Base-by-base conservation (phyloP, 2,797 vertebrate genomes). In the Pyrocephalus nanus region DNA sequence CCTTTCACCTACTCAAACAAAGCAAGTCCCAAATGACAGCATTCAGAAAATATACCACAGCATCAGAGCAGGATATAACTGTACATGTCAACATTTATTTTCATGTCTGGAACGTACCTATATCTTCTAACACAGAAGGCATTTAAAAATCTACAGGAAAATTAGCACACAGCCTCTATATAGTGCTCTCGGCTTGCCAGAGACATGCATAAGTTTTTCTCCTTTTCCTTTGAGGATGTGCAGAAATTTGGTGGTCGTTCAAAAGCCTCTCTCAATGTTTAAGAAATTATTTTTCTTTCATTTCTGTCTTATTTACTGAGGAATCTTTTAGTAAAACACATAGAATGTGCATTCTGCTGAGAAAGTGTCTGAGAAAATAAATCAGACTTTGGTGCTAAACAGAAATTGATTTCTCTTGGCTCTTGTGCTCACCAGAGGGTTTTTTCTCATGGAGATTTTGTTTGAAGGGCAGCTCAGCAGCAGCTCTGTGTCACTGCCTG, bases 371-470 rank as follows among this genome's bases (percentile, higher is more conserved):
- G 58, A 53, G 71, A 85, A 91, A 91, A 91, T 74, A 80, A 87
- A 94, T 65, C 61, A 66, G 66, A 38, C 50, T 32, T 57, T 26
- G 73, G 90, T 32, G 11, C 40, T 55, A 34, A 92, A 62, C 29
- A 80, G 73, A 80, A 61, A 62, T 79, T 27, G 45, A 50, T 86
- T 93, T 55, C 76, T 87, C 91, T 83, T 71, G 90, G 92, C 84
- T 86, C 30, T 55, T 67, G 45, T 36, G 26, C 53, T 88, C 42
- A 58, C n/a, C 61, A 42, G 61, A 54, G 66, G 27, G 42, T 11
- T 91, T 90, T 72, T 93, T 86, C 92, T 91, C 93, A 82, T 43
- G 73, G 53, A 71, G 81, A 29, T 67, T 74, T 81, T 51, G 69
- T n/a, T 60, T 4, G 17, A 40, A 90, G 84, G 73, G 92, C 88